These are phyloP conservation scores for Anabacerthia variegaticeps DNA, from an alignment of 2,797 vertebrate species.

Conservation along the genomic window DNA sequence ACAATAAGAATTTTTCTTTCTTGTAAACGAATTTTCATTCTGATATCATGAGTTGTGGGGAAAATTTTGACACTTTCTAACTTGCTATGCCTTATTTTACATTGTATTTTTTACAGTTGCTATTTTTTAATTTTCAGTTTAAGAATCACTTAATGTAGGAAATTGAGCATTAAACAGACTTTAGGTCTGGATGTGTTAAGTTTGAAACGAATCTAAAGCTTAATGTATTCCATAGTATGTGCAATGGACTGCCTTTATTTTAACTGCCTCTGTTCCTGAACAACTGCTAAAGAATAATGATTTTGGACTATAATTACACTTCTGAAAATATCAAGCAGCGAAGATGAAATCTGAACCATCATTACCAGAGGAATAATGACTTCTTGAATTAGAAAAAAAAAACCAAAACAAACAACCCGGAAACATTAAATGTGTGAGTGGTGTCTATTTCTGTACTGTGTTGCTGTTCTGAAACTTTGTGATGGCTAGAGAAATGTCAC, in stretches of 20 bases:
- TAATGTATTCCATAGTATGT: background rate
- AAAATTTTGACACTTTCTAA: background rate
- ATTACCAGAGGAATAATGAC: background rate
- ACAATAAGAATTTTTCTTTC: background rate
- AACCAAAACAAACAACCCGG: rapidly evolving
- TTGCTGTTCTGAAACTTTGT: background rate
- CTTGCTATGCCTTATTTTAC: background rate
- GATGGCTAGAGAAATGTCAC: background rate
- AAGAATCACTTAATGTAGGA: background rate
- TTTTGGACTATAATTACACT: background rate
- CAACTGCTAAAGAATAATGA: background rate
- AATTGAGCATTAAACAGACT: background rate
- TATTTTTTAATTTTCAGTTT: background rate
- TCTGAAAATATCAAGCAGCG: background rate
- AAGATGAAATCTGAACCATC: background rate
- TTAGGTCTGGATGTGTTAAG: background rate
- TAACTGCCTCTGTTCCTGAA: background rate
- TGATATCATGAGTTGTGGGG: background rate
- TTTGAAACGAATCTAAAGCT: background rate
- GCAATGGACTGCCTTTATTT: background rate
- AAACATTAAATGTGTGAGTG: background rate
- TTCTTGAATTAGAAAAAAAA: background rate
- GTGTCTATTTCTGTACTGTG: background rate
- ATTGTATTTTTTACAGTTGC: background rate
- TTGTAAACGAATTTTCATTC: background rate